Conservation (phyloP, 2,888 invertebrate species). For the Hololepta plana region DNA sequence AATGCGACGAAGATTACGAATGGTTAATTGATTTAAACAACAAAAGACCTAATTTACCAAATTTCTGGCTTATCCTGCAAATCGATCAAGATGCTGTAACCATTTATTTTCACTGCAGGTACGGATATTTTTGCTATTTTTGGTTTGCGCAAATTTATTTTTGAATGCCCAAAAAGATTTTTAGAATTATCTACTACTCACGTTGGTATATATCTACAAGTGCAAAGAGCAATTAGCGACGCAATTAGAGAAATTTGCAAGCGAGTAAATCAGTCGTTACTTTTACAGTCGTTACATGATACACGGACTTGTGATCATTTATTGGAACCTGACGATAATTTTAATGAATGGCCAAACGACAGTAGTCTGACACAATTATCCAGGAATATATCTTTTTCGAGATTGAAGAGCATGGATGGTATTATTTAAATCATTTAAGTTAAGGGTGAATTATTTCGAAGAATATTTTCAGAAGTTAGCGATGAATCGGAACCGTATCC, state of each 20-base stretch:
- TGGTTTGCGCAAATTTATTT: slow-evolving; percentile 2
- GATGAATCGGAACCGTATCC: slow-evolving; percentile 21
- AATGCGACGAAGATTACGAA: slow-evolving; percentile 37
- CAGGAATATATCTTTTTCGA: slow-evolving; percentile 18
- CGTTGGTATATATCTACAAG: slow-evolving; percentile 31
- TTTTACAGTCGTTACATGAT: slow-evolving; percentile 49
- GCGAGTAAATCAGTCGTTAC: slow-evolving; percentile 46
- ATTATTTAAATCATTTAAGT: slow-evolving; percentile 8
- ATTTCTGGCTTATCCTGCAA: slow-evolving; percentile 52
- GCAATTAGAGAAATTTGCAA: slow-evolving; percentile 41
- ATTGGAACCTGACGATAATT: slow-evolving; percentile 39
- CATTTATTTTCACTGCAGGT: slow-evolving; percentile 52
- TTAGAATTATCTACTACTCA: slow-evolving; percentile 32
- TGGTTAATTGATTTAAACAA: slow-evolving; percentile 34
- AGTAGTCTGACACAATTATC: not conserved
- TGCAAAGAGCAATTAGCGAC: slow-evolving; percentile 32
- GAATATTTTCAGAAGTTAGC: slow-evolving; percentile 15
- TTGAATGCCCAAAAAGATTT: slow-evolving; percentile 22
- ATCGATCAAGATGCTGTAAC: slow-evolving; percentile 37
- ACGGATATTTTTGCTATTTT: slow-evolving; percentile 8
- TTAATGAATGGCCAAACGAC: slow-evolving; percentile 18
- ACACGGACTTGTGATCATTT: slow-evolving; percentile 45
- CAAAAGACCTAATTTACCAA: slow-evolving; percentile 35
- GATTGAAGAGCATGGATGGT: slow-evolving; percentile 24
- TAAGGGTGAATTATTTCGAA: slow-evolving; percentile 4